These are phyloP conservation scores for Eupithecia subfuscata DNA, from an alignment of 2,888 invertebrate genomes.

Conservation along the genomic window DNA sequence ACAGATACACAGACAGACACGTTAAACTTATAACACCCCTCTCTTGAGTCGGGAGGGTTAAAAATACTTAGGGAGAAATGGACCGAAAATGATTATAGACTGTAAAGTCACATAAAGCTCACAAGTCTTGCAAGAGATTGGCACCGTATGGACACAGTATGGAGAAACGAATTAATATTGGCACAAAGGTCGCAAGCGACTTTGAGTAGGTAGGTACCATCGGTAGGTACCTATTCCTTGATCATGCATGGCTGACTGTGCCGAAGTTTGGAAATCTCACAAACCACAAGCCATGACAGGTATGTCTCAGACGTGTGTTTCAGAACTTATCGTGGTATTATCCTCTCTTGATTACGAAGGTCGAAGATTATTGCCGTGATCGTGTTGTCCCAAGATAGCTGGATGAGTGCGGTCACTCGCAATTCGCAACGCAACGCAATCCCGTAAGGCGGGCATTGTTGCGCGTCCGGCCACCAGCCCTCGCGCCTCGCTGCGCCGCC, in stretches of 20 bases:
- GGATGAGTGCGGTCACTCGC: conserved; percentile 5
- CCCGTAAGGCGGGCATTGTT: conserved; percentile 22
- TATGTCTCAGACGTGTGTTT: neutral
- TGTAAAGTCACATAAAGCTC: no score
- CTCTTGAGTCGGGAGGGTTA: no score
- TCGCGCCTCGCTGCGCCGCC: neutral
- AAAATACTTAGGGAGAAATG: no score
- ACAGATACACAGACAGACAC: no score
- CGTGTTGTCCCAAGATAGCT: neutral
- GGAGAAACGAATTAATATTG: no score
- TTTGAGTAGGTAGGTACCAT: no score
- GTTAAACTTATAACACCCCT: no score
- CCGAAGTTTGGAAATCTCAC: neutral
- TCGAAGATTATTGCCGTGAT: neutral
- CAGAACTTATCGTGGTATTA: neutral
- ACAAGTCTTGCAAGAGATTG: no score
- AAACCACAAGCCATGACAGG: neutral
- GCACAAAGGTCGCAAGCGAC: no score
- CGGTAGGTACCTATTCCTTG: neutral
- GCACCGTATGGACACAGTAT: no score
- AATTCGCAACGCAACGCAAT: no score
- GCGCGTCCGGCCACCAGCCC: conserved; percentile 21
- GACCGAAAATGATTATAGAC: no score
- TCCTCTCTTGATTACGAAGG: neutral
- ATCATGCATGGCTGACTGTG: neutral